Conservation (phyloP, 2,888 invertebrate genomes). For the Pediacus dermestoides region DNA sequence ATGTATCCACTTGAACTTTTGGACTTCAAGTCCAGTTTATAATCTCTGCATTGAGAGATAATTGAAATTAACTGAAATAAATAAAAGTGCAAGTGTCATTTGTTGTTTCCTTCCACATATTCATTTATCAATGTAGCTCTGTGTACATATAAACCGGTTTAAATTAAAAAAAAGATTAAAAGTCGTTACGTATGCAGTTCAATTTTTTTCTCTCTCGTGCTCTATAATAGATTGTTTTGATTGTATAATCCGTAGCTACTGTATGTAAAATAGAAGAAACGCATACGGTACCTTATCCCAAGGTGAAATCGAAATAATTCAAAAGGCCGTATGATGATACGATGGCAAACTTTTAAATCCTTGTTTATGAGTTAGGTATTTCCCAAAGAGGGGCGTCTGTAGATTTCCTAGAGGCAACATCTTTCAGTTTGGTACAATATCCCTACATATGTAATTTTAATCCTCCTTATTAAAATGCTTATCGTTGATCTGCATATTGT, state of each 20-base stretch:
- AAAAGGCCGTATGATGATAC: constrained; percentile 35
- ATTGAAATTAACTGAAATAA: no score
- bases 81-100: no score
- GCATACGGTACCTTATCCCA: constrained; percentile 27
- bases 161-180: no score
- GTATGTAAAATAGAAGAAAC: constrained; percentile 4
- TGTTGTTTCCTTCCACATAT: no score
- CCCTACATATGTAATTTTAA: constrained; percentile 50
- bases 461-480: constrained; percentile 49
- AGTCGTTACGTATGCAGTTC: no score
- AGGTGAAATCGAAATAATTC: constrained; percentile 39
- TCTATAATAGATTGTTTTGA: constrained; percentile 5
- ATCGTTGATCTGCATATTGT: constrained; percentile 45
- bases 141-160: no score
- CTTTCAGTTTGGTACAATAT: constrained; percentile 39
- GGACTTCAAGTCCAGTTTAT: no score
- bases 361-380: constrained; percentile 36
- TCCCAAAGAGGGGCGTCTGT: constrained; percentile 41
- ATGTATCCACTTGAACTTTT: no score
- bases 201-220: constrained; percentile 1
- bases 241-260: constrained; percentile 6
- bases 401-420: constrained; percentile 36
- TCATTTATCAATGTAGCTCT: no score
- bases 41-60: no score
- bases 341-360: constrained; percentile 36